Evolutionary conservation across 2,888 invertebrate genomes (phyloP).

Genomic region (Synanthedon myopaeformis): DNA sequence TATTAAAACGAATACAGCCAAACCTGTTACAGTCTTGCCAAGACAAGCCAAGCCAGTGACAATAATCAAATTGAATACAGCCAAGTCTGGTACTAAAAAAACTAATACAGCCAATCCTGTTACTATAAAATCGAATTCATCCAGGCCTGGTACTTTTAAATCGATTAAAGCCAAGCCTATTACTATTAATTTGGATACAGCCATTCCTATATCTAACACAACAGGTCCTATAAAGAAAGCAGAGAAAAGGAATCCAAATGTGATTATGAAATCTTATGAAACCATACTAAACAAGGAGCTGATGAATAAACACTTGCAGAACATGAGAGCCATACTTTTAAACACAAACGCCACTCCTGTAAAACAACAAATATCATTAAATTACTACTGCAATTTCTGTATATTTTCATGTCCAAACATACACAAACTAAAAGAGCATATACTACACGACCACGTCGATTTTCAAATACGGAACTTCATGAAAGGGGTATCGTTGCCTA

Average conservation of each 20-base stretch:
- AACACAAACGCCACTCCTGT: conserved; percentile 25
- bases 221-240: background rate
- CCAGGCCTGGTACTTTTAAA: too few species aligned
- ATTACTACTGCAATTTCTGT: conserved; percentile 1
- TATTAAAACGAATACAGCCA: too few species aligned
- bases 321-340: background rate
- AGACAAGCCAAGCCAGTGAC: too few species aligned
- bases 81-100: too few species aligned
- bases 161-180: too few species aligned
- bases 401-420: background rate
- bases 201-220: background rate
- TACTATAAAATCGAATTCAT: too few species aligned
- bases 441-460: conserved; percentile 1
- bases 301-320: background rate
- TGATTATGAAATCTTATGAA: too few species aligned
- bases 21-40: too few species aligned
- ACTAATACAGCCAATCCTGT: too few species aligned
- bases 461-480: conserved; percentile 8
- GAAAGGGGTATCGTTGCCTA: conserved; percentile 22
- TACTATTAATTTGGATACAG: background rate
- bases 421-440: conserved; percentile 1
- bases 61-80: too few species aligned
- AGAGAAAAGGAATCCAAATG: background rate
- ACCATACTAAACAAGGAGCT: too few species aligned
- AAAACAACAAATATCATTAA: conserved; percentile 1